phyloP scores from a whole-genome alignment of 2,797 vertebrate species.

The Chiroxiphia lanceolata region DNA sequence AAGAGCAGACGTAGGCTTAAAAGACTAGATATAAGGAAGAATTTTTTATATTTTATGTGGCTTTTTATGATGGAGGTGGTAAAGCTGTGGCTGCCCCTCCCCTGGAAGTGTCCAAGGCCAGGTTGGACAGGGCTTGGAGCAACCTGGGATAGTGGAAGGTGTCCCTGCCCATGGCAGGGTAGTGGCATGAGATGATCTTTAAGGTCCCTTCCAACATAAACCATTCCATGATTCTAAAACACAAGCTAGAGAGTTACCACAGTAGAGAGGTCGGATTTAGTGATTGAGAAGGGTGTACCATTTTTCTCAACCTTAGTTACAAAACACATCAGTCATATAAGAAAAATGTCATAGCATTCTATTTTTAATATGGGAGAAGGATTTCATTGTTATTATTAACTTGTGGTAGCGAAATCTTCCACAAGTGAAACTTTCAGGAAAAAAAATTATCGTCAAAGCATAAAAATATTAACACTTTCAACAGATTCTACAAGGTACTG shows the following conservation, averaged over 20 bases:
- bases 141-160: neutral
- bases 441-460: neutral
- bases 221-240: neutral
- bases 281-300: fast-evolving
- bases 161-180: fast-evolving
- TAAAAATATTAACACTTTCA: neutral
- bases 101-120: neutral
- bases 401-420: neutral
- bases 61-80: neutral
- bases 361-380: neutral
- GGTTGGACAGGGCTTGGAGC: fast-evolving
- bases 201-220: neutral
- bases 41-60: neutral
- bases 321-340: fast-evolving
- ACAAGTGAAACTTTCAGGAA: neutral
- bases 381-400: neutral
- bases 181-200: fast-evolving
- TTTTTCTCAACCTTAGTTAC: neutral
- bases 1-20: neutral
- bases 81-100: neutral
- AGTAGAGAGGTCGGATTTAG: neutral
- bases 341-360: neutral
- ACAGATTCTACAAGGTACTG: neutral
- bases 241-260: neutral
- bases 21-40: neutral